These are phyloP conservation scores for Saguinus midas DNA, from an alignment of 2,113 vertebrate genomes.

Conservation along the genomic window DNA sequence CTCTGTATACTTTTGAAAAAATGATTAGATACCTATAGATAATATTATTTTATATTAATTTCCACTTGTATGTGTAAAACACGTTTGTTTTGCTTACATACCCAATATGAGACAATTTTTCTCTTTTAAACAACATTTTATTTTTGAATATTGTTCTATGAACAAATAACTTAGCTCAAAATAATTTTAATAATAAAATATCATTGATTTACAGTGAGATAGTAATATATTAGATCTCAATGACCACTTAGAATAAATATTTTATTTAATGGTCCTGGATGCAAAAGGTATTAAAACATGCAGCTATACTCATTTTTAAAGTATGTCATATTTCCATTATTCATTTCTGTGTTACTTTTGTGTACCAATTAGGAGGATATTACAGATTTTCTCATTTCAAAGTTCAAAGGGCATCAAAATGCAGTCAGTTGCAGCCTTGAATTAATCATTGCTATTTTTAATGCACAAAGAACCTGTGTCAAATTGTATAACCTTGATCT, in stretches of 20 bases:
- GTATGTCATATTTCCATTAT: background rate
- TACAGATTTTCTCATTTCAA: conserved; percentile 40
- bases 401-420: conserved; percentile 68
- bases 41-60: background rate
- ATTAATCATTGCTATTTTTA: conserved; percentile 71
- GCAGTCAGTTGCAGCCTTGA: conserved; percentile 18
- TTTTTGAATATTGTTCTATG: background rate
- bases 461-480: background rate
- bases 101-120: background rate
- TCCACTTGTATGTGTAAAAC: background rate
- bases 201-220: conserved; percentile 46
- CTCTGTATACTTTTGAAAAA: background rate
- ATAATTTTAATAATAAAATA: background rate
- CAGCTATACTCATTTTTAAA: background rate
- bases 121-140: conserved; percentile 20
- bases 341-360: conserved; percentile 25
- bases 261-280: background rate
- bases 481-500: conserved; percentile 70
- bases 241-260: background rate
- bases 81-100: background rate
- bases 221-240: background rate
- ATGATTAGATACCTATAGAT: background rate
- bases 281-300: background rate
- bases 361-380: conserved; percentile 44
- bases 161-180: background rate